Base-by-base conservation (phyloP, 2,888 invertebrate species). In the Serripes groenlandicus region DNA sequence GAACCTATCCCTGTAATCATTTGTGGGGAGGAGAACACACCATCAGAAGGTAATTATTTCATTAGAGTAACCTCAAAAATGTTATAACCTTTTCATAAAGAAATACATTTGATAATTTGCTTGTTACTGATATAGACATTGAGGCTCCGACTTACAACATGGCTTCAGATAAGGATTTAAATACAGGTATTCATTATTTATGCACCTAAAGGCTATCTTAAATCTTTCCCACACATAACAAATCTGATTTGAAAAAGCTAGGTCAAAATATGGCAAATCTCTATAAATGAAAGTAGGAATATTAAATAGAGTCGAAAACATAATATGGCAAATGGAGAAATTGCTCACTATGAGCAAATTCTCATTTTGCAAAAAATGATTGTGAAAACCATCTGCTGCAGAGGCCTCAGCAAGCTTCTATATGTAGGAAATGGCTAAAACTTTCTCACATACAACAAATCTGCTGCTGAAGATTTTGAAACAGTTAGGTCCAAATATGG, bases 51-150 rank as follows among this genome's bases (percentile, higher is more conserved):
- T 62, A 66, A 66, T 66, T 42, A 66, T 66, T 66, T 66, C 66
- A 66, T 66, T 66, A 66, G 9, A 23, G 23, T 26, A 42, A 66
- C 66, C 66, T 66, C 66, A 66, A 66, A 66, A 66, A 66, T 66
- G 66, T 64, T 64, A 32, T 42, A 66, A 66, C 66, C 28, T 26
- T n/a, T 66, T 66, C 66, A 34, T 62, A 62, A 32, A 62, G 34
- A 34, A 34, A 62, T 2, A 21, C 32, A 21, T 62, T 23, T 62
- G 62, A 62, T 60, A 15, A 60, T 60, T 49, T 60, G 28, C 60
- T 28, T 5, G 60, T 60, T 5, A 60, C 15, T 60, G 60, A 60
- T 60, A 28, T 15, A 60, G 60, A 60, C 60, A 60, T 60, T 60
- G 3, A 60, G 60, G 26, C 28, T 60, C 28, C 18, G 26, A 18